Evolutionary conservation across 2,888 invertebrate species (phyloP).

Genomic region (Sisyra nigra): DNA sequence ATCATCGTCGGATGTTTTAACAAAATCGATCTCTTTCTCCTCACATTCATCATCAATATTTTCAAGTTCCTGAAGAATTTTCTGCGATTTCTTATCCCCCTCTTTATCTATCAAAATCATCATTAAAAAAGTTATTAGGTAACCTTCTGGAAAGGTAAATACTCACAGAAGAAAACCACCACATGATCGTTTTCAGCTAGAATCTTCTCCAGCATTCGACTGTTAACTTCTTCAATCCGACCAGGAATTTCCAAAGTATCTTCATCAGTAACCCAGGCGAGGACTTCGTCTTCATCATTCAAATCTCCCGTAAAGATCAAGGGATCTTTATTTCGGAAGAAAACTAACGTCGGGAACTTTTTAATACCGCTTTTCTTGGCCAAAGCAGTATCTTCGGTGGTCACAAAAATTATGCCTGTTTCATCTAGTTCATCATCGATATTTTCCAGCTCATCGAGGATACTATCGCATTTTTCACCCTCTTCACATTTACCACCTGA

Average conservation of each 20-base stretch:
- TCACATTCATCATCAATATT: slow-evolving; percentile 90
- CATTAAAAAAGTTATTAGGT: too few relatives aligned
- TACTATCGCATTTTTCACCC: slow-evolving; percentile 72
- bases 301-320: slow-evolving; percentile 68
- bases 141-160: slow-evolving; percentile 8
- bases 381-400: slow-evolving; percentile 66
- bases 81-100: slow-evolving; percentile 77
- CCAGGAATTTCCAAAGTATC: slow-evolving; percentile 82
- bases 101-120: slow-evolving; percentile 49
- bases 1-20: slow-evolving; percentile 80
- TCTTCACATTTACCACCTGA: slow-evolving; percentile 70
- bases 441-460: slow-evolving; percentile 73
- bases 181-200: slow-evolving; percentile 75
- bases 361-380: slow-evolving; percentile 79
- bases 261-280: slow-evolving; percentile 84
- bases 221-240: slow-evolving; percentile 83
- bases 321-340: slow-evolving; percentile 85
- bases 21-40: slow-evolving; percentile 79
- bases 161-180: slow-evolving; percentile 87
- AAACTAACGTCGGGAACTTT: slow-evolving; percentile 67
- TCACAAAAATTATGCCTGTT: slow-evolving; percentile 84
- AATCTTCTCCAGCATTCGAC: slow-evolving; percentile 79
- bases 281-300: slow-evolving; percentile 79
- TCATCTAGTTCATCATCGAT: slow-evolving; percentile 89
- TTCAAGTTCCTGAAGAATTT: slow-evolving; percentile 75